phyloP scores from a whole-genome alignment of 2,113 vertebrate genomes.

The Anhinga anhinga region DNA sequence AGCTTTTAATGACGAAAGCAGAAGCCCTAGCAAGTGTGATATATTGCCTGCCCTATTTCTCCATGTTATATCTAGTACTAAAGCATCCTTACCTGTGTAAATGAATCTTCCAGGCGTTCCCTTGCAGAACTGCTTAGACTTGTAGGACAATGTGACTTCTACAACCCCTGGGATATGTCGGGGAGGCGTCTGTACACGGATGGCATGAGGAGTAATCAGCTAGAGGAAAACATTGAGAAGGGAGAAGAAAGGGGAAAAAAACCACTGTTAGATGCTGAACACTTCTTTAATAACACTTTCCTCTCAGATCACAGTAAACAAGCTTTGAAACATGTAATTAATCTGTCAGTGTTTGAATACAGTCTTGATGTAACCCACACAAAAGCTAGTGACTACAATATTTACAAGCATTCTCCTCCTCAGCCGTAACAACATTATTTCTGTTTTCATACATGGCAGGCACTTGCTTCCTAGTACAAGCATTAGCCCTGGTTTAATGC shows the following conservation, averaged over 20 bases:
- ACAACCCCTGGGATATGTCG: conserved; percentile 98
- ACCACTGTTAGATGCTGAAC: conserved; percentile 49
- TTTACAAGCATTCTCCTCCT: conserved; percentile 55
- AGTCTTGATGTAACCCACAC: conserved; percentile 54
- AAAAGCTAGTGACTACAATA: conserved; percentile 68
- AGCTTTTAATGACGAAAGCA: background rate
- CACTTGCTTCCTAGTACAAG: conserved; percentile 21
- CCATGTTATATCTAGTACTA: background rate
- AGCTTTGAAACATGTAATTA: conserved; percentile 76
- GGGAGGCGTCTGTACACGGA: conserved; percentile 96
- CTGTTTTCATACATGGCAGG: conserved; percentile 57
- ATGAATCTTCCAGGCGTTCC: conserved; percentile 99
- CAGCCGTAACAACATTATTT: conserved; percentile 57
- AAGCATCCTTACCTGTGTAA: conserved; percentile 89
- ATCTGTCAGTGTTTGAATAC: conserved; percentile 71
- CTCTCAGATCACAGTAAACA: conserved; percentile 71
- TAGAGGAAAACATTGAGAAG: conserved; percentile 68
- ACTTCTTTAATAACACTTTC: conserved; percentile 53
- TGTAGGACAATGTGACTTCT: conserved; percentile 99
- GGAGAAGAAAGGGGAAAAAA: background rate
- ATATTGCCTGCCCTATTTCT: background rate
- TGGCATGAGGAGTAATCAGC: conserved; percentile 98
- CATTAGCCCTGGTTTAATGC: conserved; percentile 26
- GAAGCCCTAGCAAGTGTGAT: background rate
- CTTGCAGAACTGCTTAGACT: conserved; percentile 99